Percentiles rank a stretch among this genome's conserved stretches.
Conservation (phyloP, 64 coral and sea anemone species). For the Montipora efflorescens region DNA sequence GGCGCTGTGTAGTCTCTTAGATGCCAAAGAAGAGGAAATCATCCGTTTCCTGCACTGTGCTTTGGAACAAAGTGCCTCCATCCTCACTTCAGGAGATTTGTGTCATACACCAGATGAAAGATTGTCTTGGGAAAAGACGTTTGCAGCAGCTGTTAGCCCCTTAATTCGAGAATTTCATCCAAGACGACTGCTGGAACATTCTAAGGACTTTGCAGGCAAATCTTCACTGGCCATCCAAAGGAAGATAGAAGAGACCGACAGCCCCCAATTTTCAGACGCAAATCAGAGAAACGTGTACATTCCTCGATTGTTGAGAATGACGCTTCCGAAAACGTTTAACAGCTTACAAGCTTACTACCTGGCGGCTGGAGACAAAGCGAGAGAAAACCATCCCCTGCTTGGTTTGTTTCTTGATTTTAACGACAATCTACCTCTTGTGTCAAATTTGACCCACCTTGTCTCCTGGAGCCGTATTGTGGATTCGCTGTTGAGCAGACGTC, state of each 20-base stretch:
- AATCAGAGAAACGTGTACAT: slow-evolving; percentile 47
- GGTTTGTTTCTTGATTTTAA: slow-evolving; percentile 80
- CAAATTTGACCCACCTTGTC: slow-evolving; percentile 51
- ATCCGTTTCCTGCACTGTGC: slow-evolving; percentile 67
- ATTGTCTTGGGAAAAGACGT: slow-evolving; percentile 63
- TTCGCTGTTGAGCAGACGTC: slow-evolving; percentile 67
- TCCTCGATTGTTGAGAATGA: slow-evolving; percentile 74
- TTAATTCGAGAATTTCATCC: slow-evolving; percentile 40
- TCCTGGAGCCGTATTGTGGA: slow-evolving; percentile 75
- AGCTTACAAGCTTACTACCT: slow-evolving; percentile 64
- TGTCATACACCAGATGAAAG: slow-evolving; percentile 23
- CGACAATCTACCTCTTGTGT: slow-evolving; percentile 54
- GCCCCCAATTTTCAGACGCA: not conserved
- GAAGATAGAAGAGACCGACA: slow-evolving; percentile 43
- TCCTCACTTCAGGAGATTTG: slow-evolving; percentile 11
- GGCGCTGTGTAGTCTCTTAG: slow-evolving; percentile 50
- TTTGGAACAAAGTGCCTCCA: slow-evolving; percentile 27
- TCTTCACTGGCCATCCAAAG: slow-evolving; percentile 36
- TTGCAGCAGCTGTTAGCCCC: slow-evolving; percentile 22
- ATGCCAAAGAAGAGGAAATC: slow-evolving; percentile 68
- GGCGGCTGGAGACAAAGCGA: slow-evolving; percentile 45
- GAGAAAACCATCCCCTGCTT: slow-evolving; percentile 70
- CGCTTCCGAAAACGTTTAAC: slow-evolving; percentile 59
- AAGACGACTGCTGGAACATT: not conserved
- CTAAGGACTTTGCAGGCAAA: not conserved